A percentile compares a stretch with the other conserved stretches of the same genome.
Conservation (phyloP, 2,797 vertebrate species). For the Gobionotothen gibberifrons region DNA sequence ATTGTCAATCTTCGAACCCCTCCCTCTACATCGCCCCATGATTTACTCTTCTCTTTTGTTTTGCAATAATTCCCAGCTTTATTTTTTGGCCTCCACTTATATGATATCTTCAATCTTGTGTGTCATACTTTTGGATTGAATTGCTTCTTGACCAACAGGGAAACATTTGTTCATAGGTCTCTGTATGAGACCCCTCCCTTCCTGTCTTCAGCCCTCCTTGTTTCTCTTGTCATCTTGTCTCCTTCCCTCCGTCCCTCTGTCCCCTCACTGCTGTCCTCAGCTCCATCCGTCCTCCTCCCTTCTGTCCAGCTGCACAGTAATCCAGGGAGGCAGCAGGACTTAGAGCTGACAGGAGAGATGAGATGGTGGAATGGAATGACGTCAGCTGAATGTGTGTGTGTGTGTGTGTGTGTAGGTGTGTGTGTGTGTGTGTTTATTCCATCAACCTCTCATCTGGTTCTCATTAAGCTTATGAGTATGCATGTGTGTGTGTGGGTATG, state of each 20-base stretch:
- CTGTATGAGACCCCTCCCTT: conserved; percentile 11
- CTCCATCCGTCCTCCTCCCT: conserved; percentile 46
- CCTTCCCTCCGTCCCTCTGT: conserved; percentile 29
- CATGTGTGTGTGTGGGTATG: conserved; percentile 19
- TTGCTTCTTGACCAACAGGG: conserved; percentile 16
- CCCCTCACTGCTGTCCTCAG: conserved; percentile 43
- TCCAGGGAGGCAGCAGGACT: conserved; percentile 80
- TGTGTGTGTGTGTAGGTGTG: conserved; percentile 9
- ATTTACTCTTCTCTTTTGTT: conserved; percentile 20
- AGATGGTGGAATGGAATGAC: conserved; percentile 81
- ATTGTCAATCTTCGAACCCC: conserved; percentile 12
- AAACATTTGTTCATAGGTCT: conserved; percentile 37
- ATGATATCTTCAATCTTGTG: background rate
- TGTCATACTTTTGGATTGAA: conserved; percentile 16
- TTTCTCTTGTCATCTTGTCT: conserved; percentile 33
- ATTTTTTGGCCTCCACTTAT: conserved; percentile 8
- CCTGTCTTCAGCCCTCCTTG: conserved; percentile 15
- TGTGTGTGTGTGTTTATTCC: conserved; percentile 63
- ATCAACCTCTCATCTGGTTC: conserved; percentile 78
- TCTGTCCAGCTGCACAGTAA: conserved; percentile 78
- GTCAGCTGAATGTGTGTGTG: conserved; percentile 70
- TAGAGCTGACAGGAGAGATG: conserved; percentile 78
- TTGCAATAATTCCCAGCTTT: conserved; percentile 21
- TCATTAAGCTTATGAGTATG: conserved; percentile 64
- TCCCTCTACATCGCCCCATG: conserved; percentile 25